Conservation (phyloP, 2,888 invertebrate genomes). For the Plagodis dolabraria region DNA sequence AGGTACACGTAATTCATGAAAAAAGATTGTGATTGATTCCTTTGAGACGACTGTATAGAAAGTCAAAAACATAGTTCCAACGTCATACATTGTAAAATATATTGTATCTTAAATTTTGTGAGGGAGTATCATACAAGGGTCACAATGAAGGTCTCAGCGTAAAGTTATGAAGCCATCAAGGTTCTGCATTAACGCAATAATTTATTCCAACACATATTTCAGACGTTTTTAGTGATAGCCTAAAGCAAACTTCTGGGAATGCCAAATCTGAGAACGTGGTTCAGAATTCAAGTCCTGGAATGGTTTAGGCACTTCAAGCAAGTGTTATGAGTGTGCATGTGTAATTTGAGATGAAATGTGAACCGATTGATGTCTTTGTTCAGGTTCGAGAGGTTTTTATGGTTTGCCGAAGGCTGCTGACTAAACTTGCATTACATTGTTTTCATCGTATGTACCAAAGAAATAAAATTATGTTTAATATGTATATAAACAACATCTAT, state of each 20-base stretch:
- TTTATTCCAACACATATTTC: conserved; percentile 32
- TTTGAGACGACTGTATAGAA: too few species aligned
- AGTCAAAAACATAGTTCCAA: too few species aligned
- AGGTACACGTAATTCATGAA: too few species aligned
- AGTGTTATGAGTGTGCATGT: conserved; percentile 65
- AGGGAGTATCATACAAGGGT: conserved; percentile 15
- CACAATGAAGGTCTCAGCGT: conserved; percentile 22
- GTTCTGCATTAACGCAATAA: conserved; percentile 22
- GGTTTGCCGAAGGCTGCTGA: conserved; percentile 69
- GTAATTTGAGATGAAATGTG: conserved; percentile 82
- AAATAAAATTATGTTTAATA: conserved; percentile 2
- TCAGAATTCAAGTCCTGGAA: conserved; percentile 7
- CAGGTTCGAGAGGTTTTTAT: conserved; percentile 62
- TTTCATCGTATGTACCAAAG: conserved; percentile 26
- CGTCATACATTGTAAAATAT: too few species aligned
- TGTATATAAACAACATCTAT: too few species aligned
- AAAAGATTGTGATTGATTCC: too few species aligned
- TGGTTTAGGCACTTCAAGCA: conserved; percentile 42
- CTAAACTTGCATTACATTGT: conserved; percentile 70
- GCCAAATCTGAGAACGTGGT: conserved; percentile 53
- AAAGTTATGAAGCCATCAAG: conserved; percentile 37
- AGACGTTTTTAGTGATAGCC: conserved; percentile 50
- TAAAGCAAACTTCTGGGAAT: conserved; percentile 61
- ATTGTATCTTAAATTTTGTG: background rate
- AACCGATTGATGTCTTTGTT: conserved; percentile 82